Percentiles rank a stretch among this genome's conserved stretches.
These are phyloP conservation scores for Hypothenemus hampei DNA, from an alignment of 1,140 invertebrate genomes.

Conservation along the genomic window DNA sequence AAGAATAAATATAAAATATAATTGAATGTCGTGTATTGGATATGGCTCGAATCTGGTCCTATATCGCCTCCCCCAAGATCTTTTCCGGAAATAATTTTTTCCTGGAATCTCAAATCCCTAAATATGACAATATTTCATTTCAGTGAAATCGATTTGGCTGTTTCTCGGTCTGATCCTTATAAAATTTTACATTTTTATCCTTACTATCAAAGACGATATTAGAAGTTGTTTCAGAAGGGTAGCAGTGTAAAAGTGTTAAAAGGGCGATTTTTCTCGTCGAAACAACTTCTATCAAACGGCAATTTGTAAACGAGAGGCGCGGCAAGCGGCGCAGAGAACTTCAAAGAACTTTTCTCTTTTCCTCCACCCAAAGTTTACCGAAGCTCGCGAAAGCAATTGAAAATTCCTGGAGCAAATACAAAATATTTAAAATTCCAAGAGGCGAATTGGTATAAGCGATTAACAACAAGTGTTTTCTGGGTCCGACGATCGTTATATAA, in stretches of 20 bases:
- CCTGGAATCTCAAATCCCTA: too few relatives aligned
- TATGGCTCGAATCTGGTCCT: too few relatives aligned
- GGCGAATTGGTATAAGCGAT: slow-evolving; percentile 3
- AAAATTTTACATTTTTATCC: too few relatives aligned
- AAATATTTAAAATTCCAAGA: slow-evolving; percentile 15
- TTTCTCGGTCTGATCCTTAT: too few relatives aligned
- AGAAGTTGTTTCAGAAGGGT: too few relatives aligned
- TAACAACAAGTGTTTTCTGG: slow-evolving; percentile 1
- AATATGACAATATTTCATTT: too few relatives aligned
- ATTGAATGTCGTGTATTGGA: background rate
- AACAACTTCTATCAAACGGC: slow-evolving; percentile 1
- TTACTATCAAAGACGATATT: too few relatives aligned
- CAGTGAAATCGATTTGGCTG: too few relatives aligned
- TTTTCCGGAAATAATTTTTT: too few relatives aligned
- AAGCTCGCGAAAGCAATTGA: slow-evolving; percentile 4
- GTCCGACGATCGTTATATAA: background rate
- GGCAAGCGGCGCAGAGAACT: slow-evolving; percentile 8
- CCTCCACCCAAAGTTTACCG: slow-evolving; percentile 11
- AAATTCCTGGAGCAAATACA: slow-evolving; percentile 15
- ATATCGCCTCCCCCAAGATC: too few relatives aligned
- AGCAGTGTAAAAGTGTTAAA: slow-evolving; percentile 4
- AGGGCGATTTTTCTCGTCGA: slow-evolving; percentile 2
- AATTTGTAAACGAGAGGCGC: background rate
- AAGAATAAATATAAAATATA: background rate
- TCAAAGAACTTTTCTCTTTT: slow-evolving; percentile 17